Evolutionary conservation across 2,888 invertebrate genomes (phyloP).

Genomic region (Dasypogon diadema): DNA sequence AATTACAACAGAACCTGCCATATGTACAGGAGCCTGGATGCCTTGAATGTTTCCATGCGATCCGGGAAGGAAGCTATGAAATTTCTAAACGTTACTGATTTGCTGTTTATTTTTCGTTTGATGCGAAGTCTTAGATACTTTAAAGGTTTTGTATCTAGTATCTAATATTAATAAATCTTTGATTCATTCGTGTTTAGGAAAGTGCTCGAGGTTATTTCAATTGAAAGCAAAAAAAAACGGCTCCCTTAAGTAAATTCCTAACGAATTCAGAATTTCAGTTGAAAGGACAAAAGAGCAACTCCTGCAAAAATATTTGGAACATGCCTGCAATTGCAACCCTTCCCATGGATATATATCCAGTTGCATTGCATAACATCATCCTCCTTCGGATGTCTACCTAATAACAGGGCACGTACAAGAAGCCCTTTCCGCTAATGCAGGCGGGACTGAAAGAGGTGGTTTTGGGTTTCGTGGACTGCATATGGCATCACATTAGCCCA

Average conservation of each 20-base stretch:
- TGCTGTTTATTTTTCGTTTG: too few species aligned
- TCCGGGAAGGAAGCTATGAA: neutral
- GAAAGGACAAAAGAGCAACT: too few species aligned
- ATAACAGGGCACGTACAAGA: slow-evolving; percentile 25
- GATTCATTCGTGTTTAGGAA: too few species aligned
- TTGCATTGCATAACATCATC: slow-evolving; percentile 21
- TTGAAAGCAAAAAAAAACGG: too few species aligned
- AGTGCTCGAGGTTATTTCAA: too few species aligned
- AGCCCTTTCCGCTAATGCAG: slow-evolving; percentile 33
- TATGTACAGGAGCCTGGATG: slow-evolving; percentile 25
- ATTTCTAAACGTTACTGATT: slow-evolving; percentile 8
- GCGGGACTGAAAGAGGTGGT: slow-evolving; percentile 47
- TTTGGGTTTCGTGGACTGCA: slow-evolving; percentile 45
- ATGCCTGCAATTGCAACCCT: slow-evolving; percentile 17
- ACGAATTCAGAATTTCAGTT: too few species aligned
- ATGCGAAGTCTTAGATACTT: too few species aligned
- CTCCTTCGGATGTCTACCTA: slow-evolving; percentile 15
- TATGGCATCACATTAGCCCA: slow-evolving; percentile 43
- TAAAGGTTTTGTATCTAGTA: too few species aligned
- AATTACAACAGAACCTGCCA: slow-evolving; percentile 56
- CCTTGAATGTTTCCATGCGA: neutral
- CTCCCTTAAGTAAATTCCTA: too few species aligned
- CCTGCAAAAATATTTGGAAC: too few species aligned
- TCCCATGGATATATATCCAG: slow-evolving; percentile 18
- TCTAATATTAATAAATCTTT: too few species aligned